Evolutionary conservation across 2,113 vertebrate genomes (phyloP).

Genomic region (Hystrix cristata): DNA sequence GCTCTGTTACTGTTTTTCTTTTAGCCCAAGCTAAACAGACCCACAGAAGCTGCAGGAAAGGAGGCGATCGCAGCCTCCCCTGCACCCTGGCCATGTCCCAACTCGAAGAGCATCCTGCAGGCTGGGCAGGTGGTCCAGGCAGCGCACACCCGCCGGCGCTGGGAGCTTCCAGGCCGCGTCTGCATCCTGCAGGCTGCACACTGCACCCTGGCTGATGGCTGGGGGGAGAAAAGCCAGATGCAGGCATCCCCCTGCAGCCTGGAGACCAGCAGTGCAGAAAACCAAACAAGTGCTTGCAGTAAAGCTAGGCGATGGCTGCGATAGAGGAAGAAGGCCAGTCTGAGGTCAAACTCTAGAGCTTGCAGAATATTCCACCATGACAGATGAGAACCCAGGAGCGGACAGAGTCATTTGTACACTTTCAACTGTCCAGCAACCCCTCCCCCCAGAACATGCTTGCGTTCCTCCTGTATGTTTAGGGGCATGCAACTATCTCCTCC

Average conservation of each 20-base stretch:
- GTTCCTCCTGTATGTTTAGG: background rate
- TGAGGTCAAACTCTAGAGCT: background rate
- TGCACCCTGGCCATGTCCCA: background rate
- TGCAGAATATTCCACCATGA: background rate
- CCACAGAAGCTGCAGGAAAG: no score
- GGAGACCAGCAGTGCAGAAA: background rate
- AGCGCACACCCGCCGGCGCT: background rate
- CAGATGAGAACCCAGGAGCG: background rate
- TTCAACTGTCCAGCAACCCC: background rate
- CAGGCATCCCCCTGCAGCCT: background rate
- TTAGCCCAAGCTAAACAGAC: background rate
- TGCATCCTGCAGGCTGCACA: no score
- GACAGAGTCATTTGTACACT: background rate
- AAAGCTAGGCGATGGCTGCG: background rate
- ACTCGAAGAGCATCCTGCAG: rapidly evolving
- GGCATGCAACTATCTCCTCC: background rate
- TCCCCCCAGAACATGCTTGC: background rate
- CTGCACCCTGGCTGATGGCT: background rate
- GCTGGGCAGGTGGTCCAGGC: background rate
- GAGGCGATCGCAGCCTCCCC: background rate
- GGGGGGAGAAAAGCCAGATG: background rate
- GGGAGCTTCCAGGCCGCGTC: background rate
- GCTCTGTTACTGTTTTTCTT: background rate
- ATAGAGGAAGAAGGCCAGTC: background rate
- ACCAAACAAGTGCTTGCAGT: background rate